Evolutionary conservation across 2,888 invertebrate genomes (phyloP), one percentile per base, ranked within the genome.

Genomic region (Aricia artaxerxes): DNA sequence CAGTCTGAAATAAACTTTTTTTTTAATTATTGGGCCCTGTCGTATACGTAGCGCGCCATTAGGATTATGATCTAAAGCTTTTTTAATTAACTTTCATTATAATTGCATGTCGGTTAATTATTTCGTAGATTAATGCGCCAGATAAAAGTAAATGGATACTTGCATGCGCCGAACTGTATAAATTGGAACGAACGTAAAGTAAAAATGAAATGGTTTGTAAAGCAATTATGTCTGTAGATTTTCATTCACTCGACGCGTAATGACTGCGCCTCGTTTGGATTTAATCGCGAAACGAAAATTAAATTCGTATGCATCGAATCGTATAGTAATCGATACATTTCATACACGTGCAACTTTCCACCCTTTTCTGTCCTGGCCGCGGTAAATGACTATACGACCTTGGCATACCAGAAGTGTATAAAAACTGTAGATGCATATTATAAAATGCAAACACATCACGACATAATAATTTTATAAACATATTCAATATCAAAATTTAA

Each of bases 261-360:
- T 76, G 76, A 76, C 53, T 7, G 57, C 35, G 16, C 13, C 57
- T 35, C 76, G 76, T 76, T 53, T 76, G 76, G 76, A 76, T 76
- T 76, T 35, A 57, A 76, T 76, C 57, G 24, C 6, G 53, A 76
- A 31, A 53, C 76, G 76, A 24, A 76, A 76, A 35, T 76, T 76
- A 16, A 76, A 53, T 76, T 76, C 16, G 35, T 53, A n/a, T 73
- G 49, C 35, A 49, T 31, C 16, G 31, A 57, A 49, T 49, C 35
- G 76, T 40, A 73, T 1, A 24, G 49, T 24, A 72, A 72, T 35
- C 38, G 38, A 38, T 72, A 72, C 72, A 38, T 13, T 72, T 72
- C 4, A 38, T 35, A 35, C 72, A 72, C 9, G 9, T 13, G 4
- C 0, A 53, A 53, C 13, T 13, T 16, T 57, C 16, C 53, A 53